Percentiles rank a stretch among this genome's conserved stretches.
Conservation (phyloP, 2,888 invertebrate species). For the Chymomyza amoena region DNA sequence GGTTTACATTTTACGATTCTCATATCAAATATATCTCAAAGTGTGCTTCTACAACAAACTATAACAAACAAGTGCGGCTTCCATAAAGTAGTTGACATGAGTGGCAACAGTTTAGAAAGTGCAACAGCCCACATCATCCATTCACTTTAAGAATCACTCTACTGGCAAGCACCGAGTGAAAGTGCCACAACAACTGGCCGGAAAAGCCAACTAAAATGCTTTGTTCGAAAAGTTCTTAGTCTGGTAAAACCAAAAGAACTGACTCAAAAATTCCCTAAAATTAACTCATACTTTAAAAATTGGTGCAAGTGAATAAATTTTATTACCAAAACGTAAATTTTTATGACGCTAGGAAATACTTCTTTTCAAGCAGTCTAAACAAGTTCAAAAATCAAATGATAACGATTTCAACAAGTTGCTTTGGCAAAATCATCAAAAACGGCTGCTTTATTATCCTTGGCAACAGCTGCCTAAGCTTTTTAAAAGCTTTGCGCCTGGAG, state of each 20-base stretch:
- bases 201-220: background rate
- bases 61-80: background rate
- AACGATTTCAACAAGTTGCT: background rate
- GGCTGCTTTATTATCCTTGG: background rate
- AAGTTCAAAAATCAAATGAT: background rate
- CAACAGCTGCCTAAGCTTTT: background rate
- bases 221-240: background rate
- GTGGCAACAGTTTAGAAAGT: background rate
- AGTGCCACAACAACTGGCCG: background rate
- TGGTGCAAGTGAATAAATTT: background rate
- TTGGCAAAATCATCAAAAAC: background rate
- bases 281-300: background rate
- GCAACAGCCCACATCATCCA: background rate
- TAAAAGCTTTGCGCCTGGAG: conserved; percentile 1
- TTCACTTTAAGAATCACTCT: background rate
- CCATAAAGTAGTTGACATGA: background rate
- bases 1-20: background rate
- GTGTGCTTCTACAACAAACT: background rate
- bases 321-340: background rate
- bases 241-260: background rate
- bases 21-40: background rate
- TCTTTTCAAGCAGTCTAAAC: background rate
- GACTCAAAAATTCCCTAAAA: background rate
- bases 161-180: background rate
- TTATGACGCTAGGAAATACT: too few relatives aligned